Conservation (phyloP, 1,140 invertebrate species). For the Drosophila dunni region DNA sequence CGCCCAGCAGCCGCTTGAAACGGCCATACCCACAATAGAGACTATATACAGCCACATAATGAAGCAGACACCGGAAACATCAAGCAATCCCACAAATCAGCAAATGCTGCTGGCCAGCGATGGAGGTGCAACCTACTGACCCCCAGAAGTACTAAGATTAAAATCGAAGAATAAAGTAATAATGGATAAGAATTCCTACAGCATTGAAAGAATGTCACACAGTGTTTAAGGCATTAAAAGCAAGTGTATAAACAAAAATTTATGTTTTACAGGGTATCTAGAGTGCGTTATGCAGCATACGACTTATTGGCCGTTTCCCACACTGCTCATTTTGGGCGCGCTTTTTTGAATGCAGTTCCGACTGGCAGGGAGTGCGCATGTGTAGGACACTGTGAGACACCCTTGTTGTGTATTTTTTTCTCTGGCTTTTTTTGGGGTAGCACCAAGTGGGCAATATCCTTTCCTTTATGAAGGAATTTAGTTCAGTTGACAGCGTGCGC, state of each 20-base stretch:
- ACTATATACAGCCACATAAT: constrained; percentile 67
- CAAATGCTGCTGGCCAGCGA: constrained; percentile 26
- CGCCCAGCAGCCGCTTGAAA: constrained; percentile 4
- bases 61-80: constrained; percentile 30
- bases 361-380: constrained; percentile 29
- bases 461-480: constrained; percentile 76
- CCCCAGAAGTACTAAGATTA: background rate
- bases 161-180: too few species aligned
- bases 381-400: constrained; percentile 16
- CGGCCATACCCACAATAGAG: constrained; percentile 65
- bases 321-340: constrained; percentile 16
- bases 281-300: too few species aligned
- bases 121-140: constrained; percentile 19
- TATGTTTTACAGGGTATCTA: too few species aligned
- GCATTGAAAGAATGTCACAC: too few species aligned
- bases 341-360: constrained; percentile 17
- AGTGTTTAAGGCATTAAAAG: too few species aligned
- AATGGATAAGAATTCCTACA: too few species aligned
- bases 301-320: too few species aligned
- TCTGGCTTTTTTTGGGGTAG: constrained; percentile 18
- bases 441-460: constrained; percentile 45
- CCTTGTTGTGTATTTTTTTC: constrained; percentile 29
- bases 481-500: constrained; percentile 79
- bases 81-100: background rate
- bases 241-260: too few species aligned